Percentiles rank a stretch among this genome's conserved stretches.
Evolutionary conservation across 2,888 invertebrate genomes (phyloP).

Genomic region (Unio delphinus): DNA sequence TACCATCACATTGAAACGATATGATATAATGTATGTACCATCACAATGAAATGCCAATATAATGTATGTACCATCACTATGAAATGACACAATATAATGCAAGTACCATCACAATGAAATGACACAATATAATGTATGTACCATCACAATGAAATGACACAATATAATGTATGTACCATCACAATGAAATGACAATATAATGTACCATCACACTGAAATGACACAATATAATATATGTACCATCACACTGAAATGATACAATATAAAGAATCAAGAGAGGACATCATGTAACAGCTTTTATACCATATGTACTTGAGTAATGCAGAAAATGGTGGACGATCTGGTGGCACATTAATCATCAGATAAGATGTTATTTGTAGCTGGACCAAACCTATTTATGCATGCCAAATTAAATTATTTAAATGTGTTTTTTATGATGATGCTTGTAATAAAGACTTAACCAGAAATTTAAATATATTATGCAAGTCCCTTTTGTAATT

Average conservation of each 20-base stretch:
- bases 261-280: no score
- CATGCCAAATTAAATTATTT: no score
- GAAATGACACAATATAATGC: slow-evolving; percentile 62
- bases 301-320: no score
- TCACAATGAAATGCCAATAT: slow-evolving; percentile 82
- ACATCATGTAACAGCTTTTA: no score
- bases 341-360: no score
- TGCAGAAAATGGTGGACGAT: no score
- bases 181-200: slow-evolving; percentile 78
- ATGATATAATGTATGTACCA: slow-evolving; percentile 77
- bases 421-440: no score
- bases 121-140: slow-evolving; percentile 71
- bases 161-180: slow-evolving; percentile 81
- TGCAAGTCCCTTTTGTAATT: no score
- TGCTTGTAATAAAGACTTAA: no score
- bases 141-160: slow-evolving; percentile 88
- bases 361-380: no score
- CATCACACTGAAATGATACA: slow-evolving; percentile 85
- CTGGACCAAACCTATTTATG: no score
- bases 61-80: slow-evolving; percentile 90
- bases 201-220: slow-evolving; percentile 88
- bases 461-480: no score
- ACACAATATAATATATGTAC: slow-evolving; percentile 74
- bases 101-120: slow-evolving; percentile 92
- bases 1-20: slow-evolving; percentile 89